Percentiles rank a stretch among this genome's conserved stretches.
Evolutionary conservation across 2,797 vertebrate genomes (phyloP).

Genomic region (Rousettus madagascariensis): DNA sequence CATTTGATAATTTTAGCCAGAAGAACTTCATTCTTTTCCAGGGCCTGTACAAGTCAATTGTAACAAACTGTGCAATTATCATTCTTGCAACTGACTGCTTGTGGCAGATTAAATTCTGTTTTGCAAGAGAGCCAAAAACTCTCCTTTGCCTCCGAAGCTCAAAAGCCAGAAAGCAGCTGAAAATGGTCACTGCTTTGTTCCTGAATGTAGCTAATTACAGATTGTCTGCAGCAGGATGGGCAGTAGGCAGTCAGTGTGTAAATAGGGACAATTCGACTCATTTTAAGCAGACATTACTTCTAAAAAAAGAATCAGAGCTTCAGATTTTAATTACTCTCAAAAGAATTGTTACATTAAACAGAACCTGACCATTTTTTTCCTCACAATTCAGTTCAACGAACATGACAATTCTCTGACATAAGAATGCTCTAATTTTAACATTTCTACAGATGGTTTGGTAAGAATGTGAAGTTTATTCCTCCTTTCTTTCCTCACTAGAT

Average conservation of each 20-base stretch:
- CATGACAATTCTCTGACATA: constrained; percentile 66
- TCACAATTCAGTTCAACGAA: constrained; percentile 57
- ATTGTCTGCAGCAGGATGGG: background rate
- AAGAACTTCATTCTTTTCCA: constrained; percentile 30
- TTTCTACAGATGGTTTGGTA: constrained; percentile 72
- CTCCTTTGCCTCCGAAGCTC: constrained; percentile 59
- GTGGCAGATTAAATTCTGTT: constrained; percentile 63
- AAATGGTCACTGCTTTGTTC: constrained; percentile 67
- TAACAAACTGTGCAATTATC: constrained; percentile 64
- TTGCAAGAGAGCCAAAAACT: constrained; percentile 64
- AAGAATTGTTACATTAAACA: constrained; percentile 65
- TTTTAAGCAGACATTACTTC: constrained; percentile 55
- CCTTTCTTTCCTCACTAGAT: constrained; percentile 49
- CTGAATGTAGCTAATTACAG: constrained; percentile 76
- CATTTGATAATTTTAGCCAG: constrained; percentile 37
- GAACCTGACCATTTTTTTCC: constrained; percentile 21
- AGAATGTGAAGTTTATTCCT: constrained; percentile 45
- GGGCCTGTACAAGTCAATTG: constrained; percentile 58
- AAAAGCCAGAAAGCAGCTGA: constrained; percentile 73
- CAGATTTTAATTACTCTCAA: constrained; percentile 68
- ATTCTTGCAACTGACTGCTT: constrained; percentile 43
- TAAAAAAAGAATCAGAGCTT: constrained; percentile 63
- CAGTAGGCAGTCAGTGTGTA: constrained; percentile 1
- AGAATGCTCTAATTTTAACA: constrained; percentile 75
- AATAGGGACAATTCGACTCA: constrained; percentile 69